phyloP scores from a whole-genome alignment of 2,888 invertebrate species.

The Andrena fulva region DNA sequence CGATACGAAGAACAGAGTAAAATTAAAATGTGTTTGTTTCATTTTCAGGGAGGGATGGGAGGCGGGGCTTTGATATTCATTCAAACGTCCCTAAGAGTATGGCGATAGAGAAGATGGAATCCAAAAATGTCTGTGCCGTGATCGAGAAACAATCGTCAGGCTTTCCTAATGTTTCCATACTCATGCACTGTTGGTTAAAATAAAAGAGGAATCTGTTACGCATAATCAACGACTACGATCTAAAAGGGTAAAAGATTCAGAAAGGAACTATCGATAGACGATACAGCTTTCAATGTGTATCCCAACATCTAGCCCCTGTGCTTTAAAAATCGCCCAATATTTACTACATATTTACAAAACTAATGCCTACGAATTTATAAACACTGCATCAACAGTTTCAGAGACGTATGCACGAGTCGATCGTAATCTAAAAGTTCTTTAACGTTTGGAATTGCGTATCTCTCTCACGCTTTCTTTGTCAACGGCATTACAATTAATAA shows the following conservation, averaged over 20 bases:
- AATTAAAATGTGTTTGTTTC: conserved; percentile 42
- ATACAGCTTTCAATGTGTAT: conserved; percentile 17
- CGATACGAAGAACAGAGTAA: conserved; percentile 47
- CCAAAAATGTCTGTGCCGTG: conserved; percentile 12
- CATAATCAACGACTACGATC: conserved; percentile 20
- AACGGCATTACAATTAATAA: conserved; percentile 20
- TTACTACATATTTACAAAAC: conserved; percentile 56
- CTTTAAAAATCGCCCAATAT: conserved; percentile 43
- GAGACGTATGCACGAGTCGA: not conserved
- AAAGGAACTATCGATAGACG: conserved; percentile 26
- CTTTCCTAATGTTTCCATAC: conserved; percentile 6
- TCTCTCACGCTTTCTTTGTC: not conserved
- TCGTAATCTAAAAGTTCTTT: conserved; percentile 1
- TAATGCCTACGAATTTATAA: conserved; percentile 6
- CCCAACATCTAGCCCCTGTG: conserved; percentile 62
- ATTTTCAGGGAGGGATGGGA: no score
- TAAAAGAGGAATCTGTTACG: conserved; percentile 13
- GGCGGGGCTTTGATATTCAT: conserved; percentile 39
- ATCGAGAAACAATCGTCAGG: not conserved
- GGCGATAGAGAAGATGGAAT: conserved; percentile 18
- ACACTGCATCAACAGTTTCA: not conserved
- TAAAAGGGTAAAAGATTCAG: conserved; percentile 26
- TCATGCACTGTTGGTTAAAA: conserved; percentile 40
- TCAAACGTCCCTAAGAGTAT: conserved; percentile 9
- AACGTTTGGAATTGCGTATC: conserved; percentile 11